Conservation (phyloP, 2,113 vertebrate genomes). For the Notothenia coriiceps region DNA sequence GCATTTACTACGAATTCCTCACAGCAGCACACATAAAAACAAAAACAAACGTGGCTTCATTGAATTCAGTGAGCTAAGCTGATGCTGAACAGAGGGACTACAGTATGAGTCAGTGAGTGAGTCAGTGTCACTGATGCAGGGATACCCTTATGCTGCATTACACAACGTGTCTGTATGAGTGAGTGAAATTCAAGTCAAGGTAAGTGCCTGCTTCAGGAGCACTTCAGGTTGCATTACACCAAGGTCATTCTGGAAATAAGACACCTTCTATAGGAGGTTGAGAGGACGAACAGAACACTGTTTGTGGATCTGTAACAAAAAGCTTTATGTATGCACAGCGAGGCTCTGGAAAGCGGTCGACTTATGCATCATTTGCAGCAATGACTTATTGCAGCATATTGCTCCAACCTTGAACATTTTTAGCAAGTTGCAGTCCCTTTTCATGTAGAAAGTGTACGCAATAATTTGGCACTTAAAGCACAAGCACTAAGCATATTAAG, state of each 20-base stretch:
- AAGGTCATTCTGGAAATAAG: constrained; percentile 54
- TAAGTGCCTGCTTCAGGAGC: constrained; percentile 43
- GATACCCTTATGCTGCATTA: constrained; percentile 58
- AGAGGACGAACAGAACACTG: constrained; percentile 17
- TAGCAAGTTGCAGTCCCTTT: constrained; percentile 4
- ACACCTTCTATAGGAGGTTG: neutral
- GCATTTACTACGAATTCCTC: neutral
- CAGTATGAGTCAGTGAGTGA: constrained; percentile 62
- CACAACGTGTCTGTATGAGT: constrained; percentile 36
- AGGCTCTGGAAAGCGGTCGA: neutral
- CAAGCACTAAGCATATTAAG: neutral
- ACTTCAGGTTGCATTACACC: constrained; percentile 32
- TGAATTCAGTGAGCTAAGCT: constrained; percentile 29
- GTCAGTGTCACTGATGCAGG: constrained; percentile 67
- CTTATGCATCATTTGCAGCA: constrained; percentile 7
- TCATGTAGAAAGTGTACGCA: neutral
- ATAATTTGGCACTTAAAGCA: neutral
- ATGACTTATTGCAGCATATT: constrained; percentile 15
- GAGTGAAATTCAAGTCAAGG: constrained; percentile 67
- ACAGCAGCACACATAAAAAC: neutral
- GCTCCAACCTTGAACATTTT: constrained; percentile 13
- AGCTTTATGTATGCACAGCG: constrained; percentile 2
- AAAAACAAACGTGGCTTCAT: neutral
- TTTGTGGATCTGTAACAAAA: neutral
- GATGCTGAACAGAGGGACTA: constrained; percentile 43